phyloP scores from a whole-genome alignment of 2,113 vertebrate genomes.

The Pteropus alecto region DNA sequence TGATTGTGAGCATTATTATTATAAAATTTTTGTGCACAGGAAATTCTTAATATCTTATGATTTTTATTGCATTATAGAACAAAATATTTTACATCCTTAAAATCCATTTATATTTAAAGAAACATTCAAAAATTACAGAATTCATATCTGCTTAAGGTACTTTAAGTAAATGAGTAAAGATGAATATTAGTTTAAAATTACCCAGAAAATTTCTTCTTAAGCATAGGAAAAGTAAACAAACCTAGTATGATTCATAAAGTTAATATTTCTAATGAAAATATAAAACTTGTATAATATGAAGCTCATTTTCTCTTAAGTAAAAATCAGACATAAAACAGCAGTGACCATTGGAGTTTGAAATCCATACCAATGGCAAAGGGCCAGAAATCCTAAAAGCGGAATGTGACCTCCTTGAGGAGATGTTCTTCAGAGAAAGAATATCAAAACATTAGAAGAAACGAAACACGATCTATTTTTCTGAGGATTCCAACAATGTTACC shows the following conservation, averaged over 20 bases:
- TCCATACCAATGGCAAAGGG: neutral
- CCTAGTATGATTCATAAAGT: neutral
- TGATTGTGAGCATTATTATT: neutral
- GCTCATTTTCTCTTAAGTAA: neutral
- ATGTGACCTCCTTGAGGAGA: neutral
- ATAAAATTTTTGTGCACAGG: neutral
- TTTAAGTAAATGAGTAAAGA: neutral
- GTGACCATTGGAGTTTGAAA: neutral
- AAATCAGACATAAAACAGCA: neutral
- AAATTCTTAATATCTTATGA: neutral
- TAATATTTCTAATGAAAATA: neutral
- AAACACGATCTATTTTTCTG: neutral
- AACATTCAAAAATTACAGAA: neutral
- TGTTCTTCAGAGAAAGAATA: conserved; percentile 4
- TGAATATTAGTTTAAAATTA: conserved; percentile 36
- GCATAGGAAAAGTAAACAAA: neutral
- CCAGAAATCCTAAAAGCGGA: neutral
- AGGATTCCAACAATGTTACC: conserved; percentile 45
- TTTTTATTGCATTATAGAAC: neutral
- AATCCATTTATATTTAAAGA: conserved; percentile 5
- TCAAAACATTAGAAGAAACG: conserved; percentile 37
- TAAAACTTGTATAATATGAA: neutral
- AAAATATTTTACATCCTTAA: neutral
- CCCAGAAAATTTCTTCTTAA: neutral
- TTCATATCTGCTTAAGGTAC: neutral